Base-by-base conservation (phyloP, 2,888 invertebrate species). In the Mimachlamys varia region DNA sequence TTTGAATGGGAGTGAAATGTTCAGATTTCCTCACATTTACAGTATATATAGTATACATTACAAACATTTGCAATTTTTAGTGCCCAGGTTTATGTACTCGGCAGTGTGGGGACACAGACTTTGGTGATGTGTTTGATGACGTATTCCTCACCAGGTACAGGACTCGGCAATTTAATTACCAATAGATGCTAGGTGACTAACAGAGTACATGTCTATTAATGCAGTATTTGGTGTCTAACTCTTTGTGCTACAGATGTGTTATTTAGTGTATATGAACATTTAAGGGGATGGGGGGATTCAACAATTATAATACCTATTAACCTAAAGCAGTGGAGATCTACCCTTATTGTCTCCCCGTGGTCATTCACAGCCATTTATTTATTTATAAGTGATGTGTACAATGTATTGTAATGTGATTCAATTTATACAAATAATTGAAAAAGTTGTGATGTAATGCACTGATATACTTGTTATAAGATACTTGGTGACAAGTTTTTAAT, bases 61-160 rank as follows among this genome's bases (percentile, higher is more conserved):
- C 76, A 76, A 76, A 76, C 76, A 76, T 76, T 76, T 76, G 76
- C 76, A 76, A 76, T 76, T 76, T 76, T 76, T 76, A 76, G 76
- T 33, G 76, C 33, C 27, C 76, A 15, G 76, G 33, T 76, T 76
- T 1, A 76, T 76, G 76, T 76, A 76, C 76, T 76, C 4, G 76
- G 33, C 76, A 27, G 33, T 76, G 76, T 76, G 76, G 33, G 76
- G 76, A 76, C 58, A 58, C 3, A 53, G 53, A 53, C 53, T 53
- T 5, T 7, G 22, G 2, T 76, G 33, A 76, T 76, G 7, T 76
- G 76, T 76, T 76, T 4, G 76, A 76, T 19, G 53, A 53, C 19
- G 12, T 76, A 76, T 33, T 76, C 27, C 76, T 58, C 58, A 58
- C 58, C n/a, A 22, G 27, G 76, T 76, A 76, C 33, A 33, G 4